phyloP scores from a whole-genome alignment of 2,888 invertebrate genomes.

The Nomada fucata region DNA sequence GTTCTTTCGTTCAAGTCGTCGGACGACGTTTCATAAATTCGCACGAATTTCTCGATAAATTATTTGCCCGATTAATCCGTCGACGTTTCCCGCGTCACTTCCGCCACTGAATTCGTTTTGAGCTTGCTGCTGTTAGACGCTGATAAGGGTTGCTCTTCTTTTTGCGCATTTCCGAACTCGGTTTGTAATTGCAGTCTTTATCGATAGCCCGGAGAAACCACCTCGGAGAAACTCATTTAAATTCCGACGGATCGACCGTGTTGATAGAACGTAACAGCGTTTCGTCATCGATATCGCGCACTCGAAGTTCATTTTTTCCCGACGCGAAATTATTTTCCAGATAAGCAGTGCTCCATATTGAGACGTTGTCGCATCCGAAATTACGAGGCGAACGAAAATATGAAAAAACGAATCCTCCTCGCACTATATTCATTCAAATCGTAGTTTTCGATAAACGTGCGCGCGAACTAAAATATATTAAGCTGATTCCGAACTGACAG shows the following conservation, averaged over 20 bases:
- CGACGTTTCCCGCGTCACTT: slow-evolving; percentile 21
- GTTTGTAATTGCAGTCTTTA: slow-evolving; percentile 27
- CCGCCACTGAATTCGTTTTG: slow-evolving; percentile 6
- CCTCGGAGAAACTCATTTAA: slow-evolving; percentile 36
- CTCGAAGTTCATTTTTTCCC: not conserved
- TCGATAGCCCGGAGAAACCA: slow-evolving; percentile 22
- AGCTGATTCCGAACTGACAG: too few relatives aligned
- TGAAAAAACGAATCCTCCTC: too few relatives aligned
- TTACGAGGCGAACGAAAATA: not conserved
- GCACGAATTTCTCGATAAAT: slow-evolving; percentile 2
- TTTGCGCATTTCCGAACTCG: not conserved
- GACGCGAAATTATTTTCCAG: slow-evolving; percentile 9
- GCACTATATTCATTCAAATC: too few relatives aligned
- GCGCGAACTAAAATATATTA: too few relatives aligned
- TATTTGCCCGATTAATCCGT: not conserved
- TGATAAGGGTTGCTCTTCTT: not conserved
- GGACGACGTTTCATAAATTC: not conserved
- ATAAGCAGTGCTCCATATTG: not conserved
- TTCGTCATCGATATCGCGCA: slow-evolving; percentile 29
- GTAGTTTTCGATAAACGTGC: too few relatives aligned
- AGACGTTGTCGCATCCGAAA: not conserved
- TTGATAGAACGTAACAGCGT: slow-evolving; percentile 34
- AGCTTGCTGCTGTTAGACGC: not conserved
- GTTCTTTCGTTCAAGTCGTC: too few relatives aligned
- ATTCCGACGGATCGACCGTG: slow-evolving; percentile 33